Percentiles rank a stretch among this genome's conserved stretches.
Conservation (phyloP, 2,888 invertebrate species). For the Drosophila infuscata region DNA sequence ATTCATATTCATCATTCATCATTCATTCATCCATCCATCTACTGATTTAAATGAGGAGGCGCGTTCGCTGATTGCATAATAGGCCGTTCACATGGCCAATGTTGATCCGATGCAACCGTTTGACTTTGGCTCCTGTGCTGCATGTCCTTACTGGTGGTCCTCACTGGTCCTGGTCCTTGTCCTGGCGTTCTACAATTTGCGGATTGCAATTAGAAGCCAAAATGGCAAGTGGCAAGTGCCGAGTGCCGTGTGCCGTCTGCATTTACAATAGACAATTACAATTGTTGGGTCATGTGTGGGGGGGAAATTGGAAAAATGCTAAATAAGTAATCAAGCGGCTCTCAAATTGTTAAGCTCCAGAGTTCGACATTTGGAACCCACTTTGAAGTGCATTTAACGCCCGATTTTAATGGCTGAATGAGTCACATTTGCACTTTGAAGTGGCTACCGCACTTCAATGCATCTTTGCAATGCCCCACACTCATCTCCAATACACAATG, state of each 20-base stretch:
- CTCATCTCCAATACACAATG: conserved; percentile 1
- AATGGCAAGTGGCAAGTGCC: conserved; percentile 45
- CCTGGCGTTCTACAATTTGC: conserved; percentile 43
- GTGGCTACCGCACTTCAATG: conserved; percentile 69
- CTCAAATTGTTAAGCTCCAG: conserved; percentile 31
- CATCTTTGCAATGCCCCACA: conserved; percentile 12
- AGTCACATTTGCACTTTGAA: conserved; percentile 76
- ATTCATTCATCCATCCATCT: conserved; percentile 29
- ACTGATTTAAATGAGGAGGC: conserved; percentile 20
- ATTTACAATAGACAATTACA: conserved; percentile 65
- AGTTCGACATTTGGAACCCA: conserved; percentile 24
- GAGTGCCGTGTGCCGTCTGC: conserved; percentile 29
- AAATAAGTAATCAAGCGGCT: conserved; percentile 79
- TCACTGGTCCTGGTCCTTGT: not conserved
- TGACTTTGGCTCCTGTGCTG: conserved; percentile 31
- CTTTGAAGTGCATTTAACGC: conserved; percentile 53
- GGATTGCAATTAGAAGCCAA: conserved; percentile 70
- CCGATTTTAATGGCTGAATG: conserved; percentile 47
- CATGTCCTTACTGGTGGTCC: not conserved
- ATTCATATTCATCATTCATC: conserved; percentile 38
- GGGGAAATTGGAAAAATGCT: conserved; percentile 79
- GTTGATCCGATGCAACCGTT: conserved; percentile 33
- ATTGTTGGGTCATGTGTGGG: conserved; percentile 45
- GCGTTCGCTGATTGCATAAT: conserved; percentile 62
- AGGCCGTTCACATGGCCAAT: conserved; percentile 49